Evolutionary conservation across 2,888 invertebrate genomes (phyloP), one percentile per base, ranked within the genome.

Genomic region (Theretra japonica): DNA sequence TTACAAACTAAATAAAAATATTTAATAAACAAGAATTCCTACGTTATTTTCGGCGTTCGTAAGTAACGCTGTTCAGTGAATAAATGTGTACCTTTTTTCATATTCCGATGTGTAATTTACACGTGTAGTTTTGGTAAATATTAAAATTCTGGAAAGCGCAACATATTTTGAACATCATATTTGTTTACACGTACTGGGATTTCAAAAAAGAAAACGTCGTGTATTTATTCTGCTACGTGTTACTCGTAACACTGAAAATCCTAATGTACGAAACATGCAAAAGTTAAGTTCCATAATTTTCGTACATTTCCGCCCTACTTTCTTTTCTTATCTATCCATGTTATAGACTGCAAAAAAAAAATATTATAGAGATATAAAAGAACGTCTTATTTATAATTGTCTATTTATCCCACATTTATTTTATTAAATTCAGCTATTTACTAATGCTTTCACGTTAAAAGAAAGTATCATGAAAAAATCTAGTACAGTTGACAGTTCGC

Each of bases 171-270:
- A 30, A 60, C 33, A 8, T 60, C 30, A 33, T 60, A 60, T 60
- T 60, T 30, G 33, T 33, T 60, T 60, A 21, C 19, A 60, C 60
- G 60, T 60, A 30, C 30, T 30, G 19, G n/a, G 33, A n/a, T 30
- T 60, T 30, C n/a, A 60, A 60, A 58, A 60, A 60, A n/a, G 60
- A 60, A 60, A 60, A 60, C 60, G 30, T n/a, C 62, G 62, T n/a
- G 62, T n/a, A n/a, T 62, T 62, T 33, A 62, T 33, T 62, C 21
- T 58, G 25, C 25, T 17, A 28, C 62, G 33, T 62, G 62, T 21
- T 62, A 62, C 21, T 62, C 30, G n/a, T n/a, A 62, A 30, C 21
- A 62, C 19, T 62, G 19, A 30, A 48, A 62, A 62, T 33, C 21
- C 30, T 21, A 59, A 59, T 25, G n/a, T 30, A 59, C 30, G 30